Percentiles rank a stretch among this genome's conserved stretches.
phyloP scores from a whole-genome alignment of 2,113 vertebrate genomes.

The Equus quagga region DNA sequence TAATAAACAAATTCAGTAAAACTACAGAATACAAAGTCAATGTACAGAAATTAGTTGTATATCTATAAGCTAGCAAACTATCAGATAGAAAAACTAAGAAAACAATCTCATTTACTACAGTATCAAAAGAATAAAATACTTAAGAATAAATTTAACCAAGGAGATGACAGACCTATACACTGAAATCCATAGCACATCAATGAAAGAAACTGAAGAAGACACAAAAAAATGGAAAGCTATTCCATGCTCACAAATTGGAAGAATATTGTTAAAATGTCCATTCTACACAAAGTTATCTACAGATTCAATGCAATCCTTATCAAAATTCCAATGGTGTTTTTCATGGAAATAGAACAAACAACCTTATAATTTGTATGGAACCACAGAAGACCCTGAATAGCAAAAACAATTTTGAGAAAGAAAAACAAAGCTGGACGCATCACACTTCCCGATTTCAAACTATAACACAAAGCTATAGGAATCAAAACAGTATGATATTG shows the following conservation, averaged over 20 bases:
- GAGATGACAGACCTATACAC: background rate
- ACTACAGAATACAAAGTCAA: background rate
- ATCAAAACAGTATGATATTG: background rate
- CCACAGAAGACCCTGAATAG: background rate
- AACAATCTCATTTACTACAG: background rate
- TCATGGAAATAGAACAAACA: background rate
- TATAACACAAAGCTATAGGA: background rate
- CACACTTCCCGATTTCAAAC: background rate
- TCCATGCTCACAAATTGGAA: background rate
- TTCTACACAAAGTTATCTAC: background rate
- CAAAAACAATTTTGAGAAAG: background rate
- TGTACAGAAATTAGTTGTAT: background rate
- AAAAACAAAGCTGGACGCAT: background rate
- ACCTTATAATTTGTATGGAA: background rate
- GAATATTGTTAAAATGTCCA: background rate
- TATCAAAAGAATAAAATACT: background rate
- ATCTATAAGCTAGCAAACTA: background rate
- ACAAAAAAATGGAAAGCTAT: background rate
- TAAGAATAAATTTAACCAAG: background rate
- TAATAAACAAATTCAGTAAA: background rate
- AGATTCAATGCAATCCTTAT: background rate
- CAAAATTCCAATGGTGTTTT: background rate
- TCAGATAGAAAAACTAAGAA: background rate
- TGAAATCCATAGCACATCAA: background rate
- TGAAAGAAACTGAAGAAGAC: background rate